phyloP scores from a whole-genome alignment of 2,888 invertebrate genomes.

The Patella ulyssiponensis region DNA sequence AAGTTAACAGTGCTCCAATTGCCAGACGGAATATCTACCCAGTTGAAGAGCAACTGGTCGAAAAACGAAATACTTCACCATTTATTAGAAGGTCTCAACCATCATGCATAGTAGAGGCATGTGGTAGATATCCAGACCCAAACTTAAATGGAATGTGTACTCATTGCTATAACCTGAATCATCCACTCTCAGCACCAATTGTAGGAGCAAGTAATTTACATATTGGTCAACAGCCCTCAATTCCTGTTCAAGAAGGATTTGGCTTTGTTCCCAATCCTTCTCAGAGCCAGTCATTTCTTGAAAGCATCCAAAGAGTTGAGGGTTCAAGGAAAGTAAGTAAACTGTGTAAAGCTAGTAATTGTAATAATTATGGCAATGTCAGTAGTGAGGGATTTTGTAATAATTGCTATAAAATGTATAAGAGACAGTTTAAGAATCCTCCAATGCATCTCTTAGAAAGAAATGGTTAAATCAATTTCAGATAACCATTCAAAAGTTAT shows the following conservation, averaged over 20 bases:
- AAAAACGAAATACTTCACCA: neutral
- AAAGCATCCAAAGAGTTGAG: slow-evolving; percentile 39
- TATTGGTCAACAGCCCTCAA: no score
- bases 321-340: slow-evolving; percentile 32
- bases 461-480: no score
- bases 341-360: slow-evolving; percentile 42
- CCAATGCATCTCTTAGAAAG: no score
- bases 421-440: no score
- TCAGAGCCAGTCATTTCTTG: slow-evolving; percentile 20
- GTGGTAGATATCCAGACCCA: slow-evolving; percentile 47
- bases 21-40: neutral
- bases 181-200: no score
- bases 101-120: slow-evolving; percentile 22
- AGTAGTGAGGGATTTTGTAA: slow-evolving; percentile 55
- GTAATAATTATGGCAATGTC: slow-evolving; percentile 52
- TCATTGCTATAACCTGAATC: slow-evolving; percentile 32
- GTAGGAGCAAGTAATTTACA: no score
- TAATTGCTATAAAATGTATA: slow-evolving; percentile 40
- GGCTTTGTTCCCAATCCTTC: neutral
- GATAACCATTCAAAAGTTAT: no score
- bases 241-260: neutral
- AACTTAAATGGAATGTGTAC: slow-evolving; percentile 41
- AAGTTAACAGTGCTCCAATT: slow-evolving; percentile 14
- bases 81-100: neutral
- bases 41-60: neutral